These are phyloP conservation scores for Geotrypetes seraphini DNA, from an alignment of 2,797 vertebrate genomes.

Conservation along the genomic window DNA sequence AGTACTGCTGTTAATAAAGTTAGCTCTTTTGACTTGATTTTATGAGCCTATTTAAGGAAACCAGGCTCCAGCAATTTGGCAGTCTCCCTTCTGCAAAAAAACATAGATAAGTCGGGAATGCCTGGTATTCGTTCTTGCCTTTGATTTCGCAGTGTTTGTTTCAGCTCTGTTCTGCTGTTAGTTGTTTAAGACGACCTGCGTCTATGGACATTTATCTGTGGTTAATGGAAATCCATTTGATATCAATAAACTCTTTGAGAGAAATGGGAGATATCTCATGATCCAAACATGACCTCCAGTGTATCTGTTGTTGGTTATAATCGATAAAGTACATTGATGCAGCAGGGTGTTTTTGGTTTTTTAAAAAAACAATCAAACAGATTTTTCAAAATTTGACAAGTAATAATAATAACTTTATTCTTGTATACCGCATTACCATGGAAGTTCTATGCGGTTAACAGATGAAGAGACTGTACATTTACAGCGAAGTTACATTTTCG, in stretches of 20 bases:
- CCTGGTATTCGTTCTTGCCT: constrained; percentile 31
- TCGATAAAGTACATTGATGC: background rate
- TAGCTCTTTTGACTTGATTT: constrained; percentile 45
- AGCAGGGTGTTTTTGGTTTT: too few species aligned
- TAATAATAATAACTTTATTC: too few species aligned
- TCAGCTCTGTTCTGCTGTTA: constrained; percentile 4
- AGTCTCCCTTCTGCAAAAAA: constrained; percentile 12
- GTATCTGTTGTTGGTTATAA: background rate
- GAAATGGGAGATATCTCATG: background rate
- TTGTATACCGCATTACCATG: too few species aligned
- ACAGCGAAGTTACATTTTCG: too few species aligned
- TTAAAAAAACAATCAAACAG: too few species aligned
- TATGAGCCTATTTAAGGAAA: constrained; percentile 48
- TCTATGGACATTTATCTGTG: constrained; percentile 19
- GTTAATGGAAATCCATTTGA: background rate
- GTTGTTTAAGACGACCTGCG: constrained; percentile 13
- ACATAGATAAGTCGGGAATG: constrained; percentile 44
- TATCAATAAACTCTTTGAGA: background rate
- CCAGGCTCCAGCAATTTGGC: constrained; percentile 30
- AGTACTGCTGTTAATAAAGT: constrained; percentile 36
- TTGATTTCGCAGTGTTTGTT: constrained; percentile 35
- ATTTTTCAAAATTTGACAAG: too few species aligned
- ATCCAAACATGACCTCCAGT: constrained; percentile 4
- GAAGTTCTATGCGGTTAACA: too few species aligned
- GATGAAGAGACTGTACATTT: too few species aligned